Conservation (phyloP, 2,888 invertebrate species). For the Eupeodes luniger region DNA sequence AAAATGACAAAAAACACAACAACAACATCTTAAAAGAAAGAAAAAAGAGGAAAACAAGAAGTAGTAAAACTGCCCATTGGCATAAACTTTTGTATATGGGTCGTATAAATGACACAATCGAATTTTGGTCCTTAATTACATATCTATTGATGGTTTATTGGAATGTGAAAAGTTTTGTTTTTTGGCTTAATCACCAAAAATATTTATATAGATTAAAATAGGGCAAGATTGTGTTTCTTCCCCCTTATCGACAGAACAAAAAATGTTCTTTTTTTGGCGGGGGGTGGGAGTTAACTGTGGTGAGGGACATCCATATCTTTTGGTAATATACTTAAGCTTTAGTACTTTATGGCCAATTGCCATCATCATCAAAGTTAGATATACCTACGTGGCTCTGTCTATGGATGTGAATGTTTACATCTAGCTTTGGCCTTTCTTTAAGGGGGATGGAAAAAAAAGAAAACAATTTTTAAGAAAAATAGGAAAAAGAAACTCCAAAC, state of each 20-base stretch:
- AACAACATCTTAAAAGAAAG: too few species aligned
- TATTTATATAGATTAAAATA: slow-evolving; percentile 19
- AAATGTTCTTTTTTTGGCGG: slow-evolving; percentile 11
- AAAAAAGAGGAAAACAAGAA: not conserved
- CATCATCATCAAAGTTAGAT: slow-evolving; percentile 55
- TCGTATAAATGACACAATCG: slow-evolving; percentile 37
- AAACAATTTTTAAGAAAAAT: slow-evolving; percentile 22
- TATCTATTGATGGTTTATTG: slow-evolving; percentile 24
- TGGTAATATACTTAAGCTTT: slow-evolving; percentile 30
- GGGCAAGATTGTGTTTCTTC: not conserved
- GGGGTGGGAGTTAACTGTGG: too few species aligned
- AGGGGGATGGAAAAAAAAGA: not conserved
- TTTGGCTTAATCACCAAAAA: slow-evolving; percentile 32
- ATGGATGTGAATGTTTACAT: not conserved
- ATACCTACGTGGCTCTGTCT: not conserved
- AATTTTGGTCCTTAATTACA: slow-evolving; percentile 59
- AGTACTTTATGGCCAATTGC: slow-evolving; percentile 66
- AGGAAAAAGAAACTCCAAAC: not conserved
- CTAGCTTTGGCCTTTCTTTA: not conserved
- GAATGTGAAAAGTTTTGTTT: slow-evolving; percentile 38
- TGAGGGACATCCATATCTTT: slow-evolving; percentile 15
- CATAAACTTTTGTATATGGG: not conserved
- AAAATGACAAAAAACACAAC: not conserved
- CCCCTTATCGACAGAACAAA: not conserved
- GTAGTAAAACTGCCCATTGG: slow-evolving; percentile 23